These are phyloP conservation scores for Piprites chloris DNA, from an alignment of 2,113 vertebrate genomes.

Conservation along the genomic window DNA sequence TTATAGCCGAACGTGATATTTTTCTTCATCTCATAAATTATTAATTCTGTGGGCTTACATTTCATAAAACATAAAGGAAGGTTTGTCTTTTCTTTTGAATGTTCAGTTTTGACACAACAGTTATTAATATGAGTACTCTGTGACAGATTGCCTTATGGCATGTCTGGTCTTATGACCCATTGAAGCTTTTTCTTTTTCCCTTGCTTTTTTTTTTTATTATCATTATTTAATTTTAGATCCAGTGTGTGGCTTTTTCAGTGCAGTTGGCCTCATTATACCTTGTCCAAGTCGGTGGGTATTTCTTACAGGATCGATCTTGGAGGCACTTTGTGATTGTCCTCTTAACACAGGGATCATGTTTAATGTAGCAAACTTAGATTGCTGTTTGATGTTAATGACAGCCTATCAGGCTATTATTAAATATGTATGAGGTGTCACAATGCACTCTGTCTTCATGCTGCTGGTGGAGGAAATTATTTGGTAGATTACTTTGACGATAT, in stretches of 20 bases:
- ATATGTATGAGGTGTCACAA: conserved; percentile 68
- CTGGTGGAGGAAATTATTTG: conserved; percentile 19
- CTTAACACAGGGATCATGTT: conserved; percentile 60
- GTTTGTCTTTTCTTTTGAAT: conserved; percentile 66
- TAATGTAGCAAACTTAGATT: conserved; percentile 65
- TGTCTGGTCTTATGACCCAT: conserved; percentile 34
- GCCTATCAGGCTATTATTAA: conserved; percentile 63
- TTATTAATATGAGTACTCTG: conserved; percentile 56
- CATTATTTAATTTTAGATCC: background rate
- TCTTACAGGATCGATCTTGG: conserved; percentile 12
- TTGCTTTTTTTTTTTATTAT: background rate
- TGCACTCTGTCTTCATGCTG: conserved; percentile 16
- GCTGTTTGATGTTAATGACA: conserved; percentile 68
- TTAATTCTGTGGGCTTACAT: conserved; percentile 53
- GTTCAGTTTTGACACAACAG: conserved; percentile 57
- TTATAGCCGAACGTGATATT: conserved; percentile 57
- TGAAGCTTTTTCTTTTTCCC: conserved; percentile 1
- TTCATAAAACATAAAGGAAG: conserved; percentile 61
- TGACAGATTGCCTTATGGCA: conserved; percentile 65
- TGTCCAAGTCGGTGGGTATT: conserved; percentile 26
- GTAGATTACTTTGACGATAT: background rate
- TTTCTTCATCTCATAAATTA: conserved; percentile 53
- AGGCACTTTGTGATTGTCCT: conserved; percentile 51
- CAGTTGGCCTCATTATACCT: conserved; percentile 34
- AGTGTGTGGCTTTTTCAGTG: background rate